A percentile compares a stretch with the other conserved stretches of the same genome.
Conservation (phyloP, 2,113 vertebrate species). For the Brienomyrus longianalis region DNA sequence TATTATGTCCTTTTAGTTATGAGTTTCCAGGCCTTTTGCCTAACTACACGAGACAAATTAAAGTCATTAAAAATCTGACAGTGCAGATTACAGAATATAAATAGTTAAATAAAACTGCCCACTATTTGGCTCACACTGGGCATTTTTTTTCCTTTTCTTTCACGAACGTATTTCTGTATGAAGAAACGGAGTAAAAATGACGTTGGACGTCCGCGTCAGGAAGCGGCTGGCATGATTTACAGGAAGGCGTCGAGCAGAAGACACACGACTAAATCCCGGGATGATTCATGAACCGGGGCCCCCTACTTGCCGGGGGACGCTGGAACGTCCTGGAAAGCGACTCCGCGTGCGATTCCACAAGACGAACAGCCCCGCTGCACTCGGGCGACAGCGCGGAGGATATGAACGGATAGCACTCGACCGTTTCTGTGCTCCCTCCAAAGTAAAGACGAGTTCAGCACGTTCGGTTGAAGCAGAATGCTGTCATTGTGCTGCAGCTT, state of each 20-base stretch:
- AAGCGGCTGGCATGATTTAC: constrained; percentile 29
- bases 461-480: constrained; percentile 23
- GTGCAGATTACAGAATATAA: neutral
- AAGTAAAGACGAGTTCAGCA: constrained; percentile 27
- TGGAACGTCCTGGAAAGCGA: neutral
- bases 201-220: neutral
- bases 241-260: constrained; percentile 13
- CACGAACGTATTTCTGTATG: neutral
- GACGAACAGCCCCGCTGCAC: neutral
- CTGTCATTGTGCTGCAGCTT: constrained; percentile 26
- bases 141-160: neutral
- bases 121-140: neutral
- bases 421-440: constrained; percentile 21
- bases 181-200: constrained; percentile 14
- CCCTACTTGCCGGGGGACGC: neutral
- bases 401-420: constrained; percentile 9
- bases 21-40: neutral
- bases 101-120: neutral
- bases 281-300: constrained; percentile 7
- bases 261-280: neutral
- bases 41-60: neutral
- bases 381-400: neutral
- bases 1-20: neutral
- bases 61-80: neutral
- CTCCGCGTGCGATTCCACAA: neutral